Evolutionary conservation across 2,797 vertebrate species (phyloP).

Genomic region (Pelochelys cantorii): DNA sequence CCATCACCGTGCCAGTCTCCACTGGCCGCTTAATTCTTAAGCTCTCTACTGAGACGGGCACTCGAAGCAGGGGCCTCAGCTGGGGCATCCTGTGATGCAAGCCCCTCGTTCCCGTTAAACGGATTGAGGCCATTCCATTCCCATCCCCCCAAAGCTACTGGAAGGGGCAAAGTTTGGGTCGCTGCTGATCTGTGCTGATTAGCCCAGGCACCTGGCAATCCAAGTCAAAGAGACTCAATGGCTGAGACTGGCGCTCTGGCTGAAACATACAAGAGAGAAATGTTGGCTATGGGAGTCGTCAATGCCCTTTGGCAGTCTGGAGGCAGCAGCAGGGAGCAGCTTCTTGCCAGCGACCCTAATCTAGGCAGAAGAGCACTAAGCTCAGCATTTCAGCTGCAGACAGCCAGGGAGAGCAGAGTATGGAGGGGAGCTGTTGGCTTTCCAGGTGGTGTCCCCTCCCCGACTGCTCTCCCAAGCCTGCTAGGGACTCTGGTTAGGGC

Average conservation of each 20-base stretch:
- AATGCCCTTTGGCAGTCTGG: constrained; percentile 11
- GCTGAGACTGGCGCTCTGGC: neutral
- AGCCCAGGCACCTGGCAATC: constrained; percentile 47
- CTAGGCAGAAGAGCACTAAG: constrained; percentile 11
- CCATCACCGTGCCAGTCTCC: neutral
- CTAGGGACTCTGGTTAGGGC: neutral
- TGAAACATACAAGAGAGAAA: neutral
- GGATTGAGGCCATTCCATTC: constrained; percentile 6
- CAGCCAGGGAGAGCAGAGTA: constrained; percentile 45
- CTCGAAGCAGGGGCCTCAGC: neutral
- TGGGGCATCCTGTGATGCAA: neutral
- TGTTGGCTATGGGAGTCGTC: neutral
- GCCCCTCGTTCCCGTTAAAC: constrained; percentile 6
- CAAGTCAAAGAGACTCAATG: too few relatives aligned
- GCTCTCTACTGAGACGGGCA: neutral
- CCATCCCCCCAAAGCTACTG: neutral
- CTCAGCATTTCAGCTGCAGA: neutral
- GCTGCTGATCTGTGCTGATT: constrained; percentile 69
- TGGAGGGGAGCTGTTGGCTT: neutral
- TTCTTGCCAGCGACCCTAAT: constrained; percentile 63
- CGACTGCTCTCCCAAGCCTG: neutral
- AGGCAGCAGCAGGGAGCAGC: neutral
- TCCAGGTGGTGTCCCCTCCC: neutral
- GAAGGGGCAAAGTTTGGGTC: constrained; percentile 52
- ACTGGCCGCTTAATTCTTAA: neutral